Conservation (phyloP, 2,888 invertebrate species). For the Epistrophe eligans region DNA sequence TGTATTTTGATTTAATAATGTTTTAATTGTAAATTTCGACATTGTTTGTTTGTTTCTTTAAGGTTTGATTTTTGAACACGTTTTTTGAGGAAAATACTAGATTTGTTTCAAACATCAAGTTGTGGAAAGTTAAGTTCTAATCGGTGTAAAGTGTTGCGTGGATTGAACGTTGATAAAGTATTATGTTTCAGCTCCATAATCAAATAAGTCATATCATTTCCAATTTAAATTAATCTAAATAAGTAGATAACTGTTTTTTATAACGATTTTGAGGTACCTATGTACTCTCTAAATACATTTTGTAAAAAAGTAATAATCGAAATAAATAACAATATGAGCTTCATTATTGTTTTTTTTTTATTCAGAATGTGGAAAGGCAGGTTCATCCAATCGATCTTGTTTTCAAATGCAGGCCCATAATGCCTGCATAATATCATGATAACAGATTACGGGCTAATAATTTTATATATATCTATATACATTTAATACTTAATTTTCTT, state of each 20-base stretch:
- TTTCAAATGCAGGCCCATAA: background rate
- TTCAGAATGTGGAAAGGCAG: background rate
- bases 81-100: no score
- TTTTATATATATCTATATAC: slow-evolving; percentile 20
- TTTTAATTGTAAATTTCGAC: no score
- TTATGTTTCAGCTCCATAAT: no score
- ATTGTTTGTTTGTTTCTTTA: no score
- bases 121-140: no score
- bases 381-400: background rate
- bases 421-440: background rate
- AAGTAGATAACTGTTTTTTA: background rate
- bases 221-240: no score
- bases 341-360: background rate
- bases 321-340: background rate
- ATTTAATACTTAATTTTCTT: slow-evolving; percentile 44
- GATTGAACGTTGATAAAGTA: no score
- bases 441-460: background rate
- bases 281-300: background rate
- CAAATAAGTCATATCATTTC: no score
- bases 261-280: background rate
- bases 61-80: no score
- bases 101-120: no score
- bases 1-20: no score
- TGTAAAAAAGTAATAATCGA: background rate
- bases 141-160: no score